Conservation (phyloP, 2,888 invertebrate species). For the Trissoscelio sp. region DNA sequence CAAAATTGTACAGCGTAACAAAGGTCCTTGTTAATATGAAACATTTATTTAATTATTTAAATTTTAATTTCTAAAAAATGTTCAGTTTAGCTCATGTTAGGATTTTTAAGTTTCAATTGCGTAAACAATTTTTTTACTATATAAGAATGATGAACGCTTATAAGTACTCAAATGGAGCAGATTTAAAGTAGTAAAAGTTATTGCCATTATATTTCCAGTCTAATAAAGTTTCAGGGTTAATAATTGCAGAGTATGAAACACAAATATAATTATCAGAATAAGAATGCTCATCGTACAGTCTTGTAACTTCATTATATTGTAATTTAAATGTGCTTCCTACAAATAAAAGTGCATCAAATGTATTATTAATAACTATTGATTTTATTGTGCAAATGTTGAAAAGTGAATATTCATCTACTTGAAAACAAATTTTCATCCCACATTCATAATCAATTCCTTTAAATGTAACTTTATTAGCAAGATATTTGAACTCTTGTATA, state of each 20-base stretch:
- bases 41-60: too few relatives aligned
- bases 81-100: too few relatives aligned
- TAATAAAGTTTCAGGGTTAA: slow-evolving; percentile 28
- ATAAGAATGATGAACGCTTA: slow-evolving; percentile 3
- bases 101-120: too few relatives aligned
- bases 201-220: slow-evolving; percentile 1
- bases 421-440: slow-evolving; percentile 15
- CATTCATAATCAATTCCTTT: slow-evolving; percentile 30
- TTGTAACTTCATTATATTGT: slow-evolving; percentile 30
- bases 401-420: slow-evolving; percentile 22
- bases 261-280: slow-evolving; percentile 31
- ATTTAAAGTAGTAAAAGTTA: slow-evolving; percentile 17
- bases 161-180: slow-evolving; percentile 41
- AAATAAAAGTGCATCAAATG: slow-evolving; percentile 30
- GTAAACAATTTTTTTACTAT: neutral
- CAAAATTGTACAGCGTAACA: too few relatives aligned
- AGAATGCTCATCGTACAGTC: slow-evolving; percentile 30
- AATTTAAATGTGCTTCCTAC: slow-evolving; percentile 27
- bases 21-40: too few relatives aligned
- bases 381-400: slow-evolving; percentile 39
- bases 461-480: slow-evolving; percentile 13
- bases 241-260: slow-evolving; percentile 16
- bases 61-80: too few relatives aligned
- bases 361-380: slow-evolving; percentile 13
- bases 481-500: slow-evolving; percentile 19